A percentile compares a stretch with the other conserved stretches of the same genome.
Evolutionary conservation across 2,113 vertebrate genomes (phyloP).

Genomic region (Pterocles burchelli): DNA sequence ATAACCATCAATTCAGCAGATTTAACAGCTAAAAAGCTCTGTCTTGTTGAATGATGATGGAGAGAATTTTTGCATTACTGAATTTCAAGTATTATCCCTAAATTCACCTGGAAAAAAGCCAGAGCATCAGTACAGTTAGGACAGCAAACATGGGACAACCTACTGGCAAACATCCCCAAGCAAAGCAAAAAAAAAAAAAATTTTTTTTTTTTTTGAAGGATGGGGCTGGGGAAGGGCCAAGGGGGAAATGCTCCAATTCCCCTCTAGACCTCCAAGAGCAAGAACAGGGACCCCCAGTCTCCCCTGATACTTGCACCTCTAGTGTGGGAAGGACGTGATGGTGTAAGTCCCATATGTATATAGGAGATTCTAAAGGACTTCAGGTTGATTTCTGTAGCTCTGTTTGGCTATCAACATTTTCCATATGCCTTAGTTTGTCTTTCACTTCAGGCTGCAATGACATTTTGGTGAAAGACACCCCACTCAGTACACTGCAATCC

Average conservation of each 20-base stretch:
- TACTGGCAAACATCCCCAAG: background rate
- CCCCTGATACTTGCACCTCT: background rate
- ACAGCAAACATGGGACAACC: background rate
- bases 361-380: background rate
- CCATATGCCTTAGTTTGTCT: background rate
- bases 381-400: background rate
- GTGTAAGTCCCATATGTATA: background rate
- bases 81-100: background rate
- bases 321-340: background rate
- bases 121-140: background rate
- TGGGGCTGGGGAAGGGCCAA: background rate
- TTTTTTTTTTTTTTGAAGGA: no score
- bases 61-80: background rate
- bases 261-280: background rate
- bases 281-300: background rate
- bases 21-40: background rate
- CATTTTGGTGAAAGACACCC: background rate
- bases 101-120: background rate
- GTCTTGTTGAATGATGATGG: background rate
- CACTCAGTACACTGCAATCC: background rate
- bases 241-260: fast-evolving
- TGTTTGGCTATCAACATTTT: background rate
- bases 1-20: background rate
- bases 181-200: background rate
- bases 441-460: background rate